A percentile compares a stretch with the other conserved stretches of the same genome.
Evolutionary conservation across 2,113 vertebrate genomes (phyloP).

Genomic region (Rhea americana): DNA sequence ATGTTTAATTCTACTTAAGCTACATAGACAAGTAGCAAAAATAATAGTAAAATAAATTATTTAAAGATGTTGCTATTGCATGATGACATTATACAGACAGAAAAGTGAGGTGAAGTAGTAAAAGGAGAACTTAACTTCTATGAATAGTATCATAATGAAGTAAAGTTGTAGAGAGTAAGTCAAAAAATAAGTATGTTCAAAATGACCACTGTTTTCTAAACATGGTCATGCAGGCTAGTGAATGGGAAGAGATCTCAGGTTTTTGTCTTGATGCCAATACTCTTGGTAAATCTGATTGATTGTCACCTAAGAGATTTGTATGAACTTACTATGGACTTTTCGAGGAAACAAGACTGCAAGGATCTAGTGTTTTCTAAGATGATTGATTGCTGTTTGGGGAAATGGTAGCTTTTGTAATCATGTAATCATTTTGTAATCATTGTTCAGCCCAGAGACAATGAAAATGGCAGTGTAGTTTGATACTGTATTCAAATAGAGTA

Average conservation of each 20-base stretch:
- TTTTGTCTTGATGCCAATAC: neutral
- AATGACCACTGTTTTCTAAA: neutral
- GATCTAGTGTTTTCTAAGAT: too few relatives aligned
- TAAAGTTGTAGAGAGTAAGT: neutral
- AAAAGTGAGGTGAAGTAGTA: neutral
- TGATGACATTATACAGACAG: rapidly evolving
- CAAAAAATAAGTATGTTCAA: neutral
- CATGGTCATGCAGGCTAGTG: neutral
- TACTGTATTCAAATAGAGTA: rapidly evolving
- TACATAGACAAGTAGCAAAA: neutral
- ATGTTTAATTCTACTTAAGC: rapidly evolving
- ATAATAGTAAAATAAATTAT: neutral
- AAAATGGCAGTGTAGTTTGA: neutral
- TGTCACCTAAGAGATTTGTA: too few relatives aligned
- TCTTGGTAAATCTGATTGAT: rapidly evolving
- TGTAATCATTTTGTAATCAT: too few relatives aligned
- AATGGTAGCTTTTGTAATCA: rapidly evolving
- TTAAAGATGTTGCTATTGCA: neutral
- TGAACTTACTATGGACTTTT: neutral
- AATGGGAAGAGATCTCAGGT: neutral
- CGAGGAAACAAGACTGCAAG: neutral
- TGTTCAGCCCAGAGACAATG: too few relatives aligned
- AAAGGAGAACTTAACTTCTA: neutral
- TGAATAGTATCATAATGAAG: neutral
- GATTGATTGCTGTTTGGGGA: neutral